A percentile compares a stretch with the other conserved stretches of the same genome.
Conservation (phyloP, 2,797 vertebrate genomes). For the Poeciliopsis paucimaculata region DNA sequence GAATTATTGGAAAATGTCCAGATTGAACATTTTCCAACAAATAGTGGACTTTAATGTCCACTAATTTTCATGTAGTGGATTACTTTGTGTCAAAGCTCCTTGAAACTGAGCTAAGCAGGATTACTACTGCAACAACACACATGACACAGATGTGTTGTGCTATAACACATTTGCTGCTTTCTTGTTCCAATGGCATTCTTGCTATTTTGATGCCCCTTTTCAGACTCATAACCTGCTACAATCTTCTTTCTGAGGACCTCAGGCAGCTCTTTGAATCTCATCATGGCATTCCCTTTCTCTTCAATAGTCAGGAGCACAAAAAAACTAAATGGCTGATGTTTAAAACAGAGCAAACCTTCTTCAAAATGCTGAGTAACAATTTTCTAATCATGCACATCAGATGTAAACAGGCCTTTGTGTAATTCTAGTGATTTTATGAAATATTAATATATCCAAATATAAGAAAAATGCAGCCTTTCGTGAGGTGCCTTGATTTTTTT, state of each 20-base stretch:
- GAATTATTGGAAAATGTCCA: neutral
- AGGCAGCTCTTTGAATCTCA: too few species aligned
- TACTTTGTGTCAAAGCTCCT: neutral
- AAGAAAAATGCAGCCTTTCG: neutral
- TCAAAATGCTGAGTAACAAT: neutral
- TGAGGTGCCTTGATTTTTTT: neutral
- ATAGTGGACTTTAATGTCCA: neutral
- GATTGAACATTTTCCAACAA: neutral
- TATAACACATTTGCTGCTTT: too few species aligned
- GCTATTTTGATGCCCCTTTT: neutral
- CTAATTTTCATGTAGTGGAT: neutral
- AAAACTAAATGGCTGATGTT: neutral
- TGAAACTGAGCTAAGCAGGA: neutral
- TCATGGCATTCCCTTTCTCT: neutral
- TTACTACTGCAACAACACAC: too few species aligned
- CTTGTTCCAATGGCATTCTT: too few species aligned
- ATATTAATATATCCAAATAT: neutral
- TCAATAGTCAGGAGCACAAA: neutral
- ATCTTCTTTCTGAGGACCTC: too few species aligned
- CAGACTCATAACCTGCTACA: neutral
- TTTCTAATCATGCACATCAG: slow-evolving; percentile 23
- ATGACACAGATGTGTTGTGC: too few species aligned
- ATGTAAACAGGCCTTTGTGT: slow-evolving; percentile 2
- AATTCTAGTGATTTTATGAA: neutral
- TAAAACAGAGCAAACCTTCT: neutral